A percentile compares a stretch with the other conserved stretches of the same genome.
These are phyloP conservation scores for Brienomyrus brachyistius DNA, from an alignment of 2,113 vertebrate species.

Conservation along the genomic window DNA sequence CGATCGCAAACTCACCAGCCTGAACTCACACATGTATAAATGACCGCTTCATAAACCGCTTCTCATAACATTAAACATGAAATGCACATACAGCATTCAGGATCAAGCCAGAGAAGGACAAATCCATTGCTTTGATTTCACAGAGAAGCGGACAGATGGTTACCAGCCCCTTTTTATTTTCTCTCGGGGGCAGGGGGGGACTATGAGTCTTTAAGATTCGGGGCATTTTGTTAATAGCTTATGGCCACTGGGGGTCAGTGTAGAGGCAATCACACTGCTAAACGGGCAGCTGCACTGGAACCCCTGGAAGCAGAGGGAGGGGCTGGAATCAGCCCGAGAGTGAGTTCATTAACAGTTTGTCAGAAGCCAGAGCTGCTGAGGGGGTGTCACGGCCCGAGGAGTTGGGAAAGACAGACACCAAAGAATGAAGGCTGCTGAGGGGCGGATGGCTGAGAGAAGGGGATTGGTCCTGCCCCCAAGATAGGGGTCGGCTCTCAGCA, in stretches of 20 bases:
- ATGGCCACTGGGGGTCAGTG: neutral
- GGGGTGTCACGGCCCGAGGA: neutral
- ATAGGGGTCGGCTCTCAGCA: neutral
- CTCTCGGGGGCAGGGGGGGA: neutral
- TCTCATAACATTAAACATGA: neutral
- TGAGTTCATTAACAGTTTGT: constrained; percentile 38
- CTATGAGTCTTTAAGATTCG: neutral
- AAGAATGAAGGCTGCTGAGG: neutral
- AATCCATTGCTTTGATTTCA: neutral
- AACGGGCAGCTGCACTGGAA: neutral
- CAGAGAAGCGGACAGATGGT: neutral
- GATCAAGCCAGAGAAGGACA: neutral
- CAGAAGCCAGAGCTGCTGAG: constrained; percentile 4
- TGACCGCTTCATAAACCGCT: neutral
- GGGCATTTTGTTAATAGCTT: neutral
- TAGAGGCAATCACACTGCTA: neutral
- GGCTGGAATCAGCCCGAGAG: neutral
- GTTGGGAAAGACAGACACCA: neutral
- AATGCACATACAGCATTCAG: neutral
- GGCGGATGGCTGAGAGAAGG: neutral
- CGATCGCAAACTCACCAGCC: neutral
- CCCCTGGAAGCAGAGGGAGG: neutral
- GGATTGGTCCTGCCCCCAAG: neutral
- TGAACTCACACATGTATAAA: neutral
- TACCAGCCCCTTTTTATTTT: neutral